Base-by-base conservation (phyloP, 2,113 vertebrate species). In the Panthera leo region DNA sequence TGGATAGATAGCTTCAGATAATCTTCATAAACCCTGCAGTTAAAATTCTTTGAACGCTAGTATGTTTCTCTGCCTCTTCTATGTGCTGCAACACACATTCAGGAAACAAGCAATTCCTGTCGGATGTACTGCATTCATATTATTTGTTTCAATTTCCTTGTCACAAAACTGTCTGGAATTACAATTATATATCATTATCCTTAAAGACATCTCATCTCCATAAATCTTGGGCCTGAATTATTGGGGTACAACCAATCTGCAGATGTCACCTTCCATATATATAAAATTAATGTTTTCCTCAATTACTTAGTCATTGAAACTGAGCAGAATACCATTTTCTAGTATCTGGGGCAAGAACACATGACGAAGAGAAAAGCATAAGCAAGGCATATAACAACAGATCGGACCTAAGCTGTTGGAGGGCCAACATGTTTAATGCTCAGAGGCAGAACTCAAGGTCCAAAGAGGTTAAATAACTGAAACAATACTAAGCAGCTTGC, bases 141-240 rank as follows among this genome's bases (percentile, higher is more conserved):
- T 94, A 92, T 87, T 86, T 96, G 85, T 84, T 92, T 95, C 91
- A 95, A 93, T 97, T 95, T 97, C 80, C 48, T 91, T 93, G 80
- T 95, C 93, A 94, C 3, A 1, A 95, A 97, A 97, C 82, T 76
- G 31, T 94, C 88, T 68, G 83, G 92, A 96, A 85, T 96, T 94
- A 94, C 87, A 65, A 96, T 94, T 93, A 88, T 88, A 67, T 85
- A 94, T 88, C 18, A 29, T 84, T 93, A 95, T 95, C 19, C 70
- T 96, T 95, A 93, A 97, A 96, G 93, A 97, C 76, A 95, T 92
- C 89, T 96, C 71, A 93, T 93, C 82, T 92, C 75, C 85, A 91
- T 96, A 97, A 94, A 97, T 96, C 85, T 91, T 80, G 73, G 34
- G 70, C 55, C 75, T 95, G 89, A 92, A 90, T 88, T 96, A 95